These are phyloP conservation scores for Nothocercus nigrocapillus DNA, from an alignment of 2,113 vertebrate genomes.

Conservation along the genomic window DNA sequence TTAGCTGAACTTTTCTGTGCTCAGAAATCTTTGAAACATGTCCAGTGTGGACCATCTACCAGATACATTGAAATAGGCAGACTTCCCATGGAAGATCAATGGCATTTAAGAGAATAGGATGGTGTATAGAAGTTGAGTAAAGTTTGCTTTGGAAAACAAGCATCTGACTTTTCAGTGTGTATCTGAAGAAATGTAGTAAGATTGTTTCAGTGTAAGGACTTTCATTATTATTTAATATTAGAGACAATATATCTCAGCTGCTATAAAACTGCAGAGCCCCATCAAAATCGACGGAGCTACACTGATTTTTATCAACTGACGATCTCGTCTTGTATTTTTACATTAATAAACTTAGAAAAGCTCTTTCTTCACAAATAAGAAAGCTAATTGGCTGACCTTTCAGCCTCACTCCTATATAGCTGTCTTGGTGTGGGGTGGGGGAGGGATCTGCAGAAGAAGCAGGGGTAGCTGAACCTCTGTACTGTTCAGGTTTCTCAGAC, in stretches of 20 bases:
- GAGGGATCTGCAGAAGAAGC: not conserved
- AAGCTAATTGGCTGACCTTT: slow-evolving; percentile 46
- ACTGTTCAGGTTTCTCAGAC: not conserved
- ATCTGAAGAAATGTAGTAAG: not conserved
- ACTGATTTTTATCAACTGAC: slow-evolving; percentile 18
- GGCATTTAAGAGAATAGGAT: not conserved
- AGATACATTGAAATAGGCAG: not conserved
- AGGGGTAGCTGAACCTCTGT: not conserved
- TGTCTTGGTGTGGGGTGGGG: not conserved
- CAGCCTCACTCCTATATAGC: slow-evolving; percentile 10
- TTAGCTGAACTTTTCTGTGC: not conserved
- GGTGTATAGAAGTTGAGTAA: not conserved
- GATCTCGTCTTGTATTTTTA: not conserved
- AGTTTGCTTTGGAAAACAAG: not conserved
- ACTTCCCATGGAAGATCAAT: not conserved
- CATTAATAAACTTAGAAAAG: slow-evolving; percentile 34
- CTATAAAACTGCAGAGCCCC: not conserved
- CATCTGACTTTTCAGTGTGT: not conserved
- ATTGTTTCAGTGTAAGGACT: not conserved
- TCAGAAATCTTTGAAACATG: not conserved
- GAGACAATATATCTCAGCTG: not conserved
- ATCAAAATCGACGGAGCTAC: not conserved
- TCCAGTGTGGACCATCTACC: not conserved
- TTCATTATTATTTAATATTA: slow-evolving; percentile 13
- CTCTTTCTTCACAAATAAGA: slow-evolving; percentile 21